Evolutionary conservation across 2,113 vertebrate genomes (phyloP).

Genomic region (Nematolebias whitei): DNA sequence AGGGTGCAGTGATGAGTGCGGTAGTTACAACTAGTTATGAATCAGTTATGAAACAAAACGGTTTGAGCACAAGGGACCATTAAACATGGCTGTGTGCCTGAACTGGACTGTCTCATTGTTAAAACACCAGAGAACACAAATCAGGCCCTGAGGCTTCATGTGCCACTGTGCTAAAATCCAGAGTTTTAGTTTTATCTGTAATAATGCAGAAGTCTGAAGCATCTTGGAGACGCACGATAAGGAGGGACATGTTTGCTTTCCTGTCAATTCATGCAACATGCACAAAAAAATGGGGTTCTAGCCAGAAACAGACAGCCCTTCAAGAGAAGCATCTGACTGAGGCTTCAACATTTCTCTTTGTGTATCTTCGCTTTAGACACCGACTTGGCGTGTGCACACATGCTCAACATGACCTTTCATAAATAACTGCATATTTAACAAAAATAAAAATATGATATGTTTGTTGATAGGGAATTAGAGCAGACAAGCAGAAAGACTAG

Average conservation of each 20-base stretch:
- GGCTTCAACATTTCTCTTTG: slow-evolving; percentile 14
- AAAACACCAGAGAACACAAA: slow-evolving; percentile 64
- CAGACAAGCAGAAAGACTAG: background rate
- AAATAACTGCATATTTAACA: background rate
- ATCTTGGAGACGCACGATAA: slow-evolving; percentile 54
- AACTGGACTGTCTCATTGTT: slow-evolving; percentile 64
- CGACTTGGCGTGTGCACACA: background rate
- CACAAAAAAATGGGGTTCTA: slow-evolving; percentile 24
- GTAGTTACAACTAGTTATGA: no score
- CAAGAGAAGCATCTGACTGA: slow-evolving; percentile 49
- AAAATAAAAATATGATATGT: no score
- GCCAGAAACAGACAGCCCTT: slow-evolving; percentile 50
- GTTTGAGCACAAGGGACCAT: slow-evolving; percentile 46
- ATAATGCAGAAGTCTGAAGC: slow-evolving; percentile 36
- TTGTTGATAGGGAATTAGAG: background rate
- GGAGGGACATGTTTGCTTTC: slow-evolving; percentile 45
- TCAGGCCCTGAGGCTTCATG: slow-evolving; percentile 58
- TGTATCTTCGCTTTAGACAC: background rate
- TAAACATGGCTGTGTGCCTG: slow-evolving; percentile 43
- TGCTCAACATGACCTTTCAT: background rate
- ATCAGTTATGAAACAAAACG: slow-evolving; percentile 41
- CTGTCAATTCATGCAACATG: slow-evolving; percentile 47
- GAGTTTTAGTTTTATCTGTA: slow-evolving; percentile 46
- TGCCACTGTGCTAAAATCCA: slow-evolving; percentile 56
- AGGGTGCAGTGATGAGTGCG: no score